Conservation (phyloP, 2,113 vertebrate genomes). For the Tetraodon nigroviridis region DNA sequence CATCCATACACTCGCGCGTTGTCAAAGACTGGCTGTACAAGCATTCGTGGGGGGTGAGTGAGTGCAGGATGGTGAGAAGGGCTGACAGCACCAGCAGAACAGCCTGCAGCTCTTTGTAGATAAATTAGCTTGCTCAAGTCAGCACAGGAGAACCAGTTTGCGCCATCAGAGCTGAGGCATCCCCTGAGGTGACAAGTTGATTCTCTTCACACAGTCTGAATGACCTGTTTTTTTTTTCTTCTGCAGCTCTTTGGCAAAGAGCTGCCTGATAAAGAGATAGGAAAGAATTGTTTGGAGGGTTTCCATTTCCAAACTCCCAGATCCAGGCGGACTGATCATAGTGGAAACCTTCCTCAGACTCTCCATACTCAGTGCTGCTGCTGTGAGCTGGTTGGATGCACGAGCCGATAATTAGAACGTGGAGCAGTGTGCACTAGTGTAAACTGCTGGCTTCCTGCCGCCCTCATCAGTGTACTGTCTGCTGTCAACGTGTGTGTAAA, state of each 20-base stretch:
- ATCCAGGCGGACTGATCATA: too few relatives aligned
- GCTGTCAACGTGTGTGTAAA: background rate
- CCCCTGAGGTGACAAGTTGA: conserved; percentile 53
- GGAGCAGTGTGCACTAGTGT: background rate
- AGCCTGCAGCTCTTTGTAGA: conserved; percentile 43
- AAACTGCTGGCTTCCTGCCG: background rate
- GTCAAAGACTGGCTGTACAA: background rate
- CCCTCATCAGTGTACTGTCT: background rate
- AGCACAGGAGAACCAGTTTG: conserved; percentile 47
- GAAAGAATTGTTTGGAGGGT: too few relatives aligned
- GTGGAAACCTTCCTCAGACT: too few relatives aligned
- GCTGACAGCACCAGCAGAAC: conserved; percentile 53
- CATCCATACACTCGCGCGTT: conserved; percentile 6
- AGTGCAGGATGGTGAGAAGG: conserved; percentile 37
- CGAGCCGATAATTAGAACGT: background rate
- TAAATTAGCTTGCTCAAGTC: conserved; percentile 49
- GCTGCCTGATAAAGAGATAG: too few relatives aligned
- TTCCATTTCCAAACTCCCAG: too few relatives aligned
- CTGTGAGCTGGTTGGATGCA: background rate
- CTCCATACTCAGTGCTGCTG: too few relatives aligned
- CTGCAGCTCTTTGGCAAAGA: background rate
- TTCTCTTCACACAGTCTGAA: conserved; percentile 51
- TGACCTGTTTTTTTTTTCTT: conserved; percentile 23
- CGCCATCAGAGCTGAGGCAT: conserved; percentile 22
- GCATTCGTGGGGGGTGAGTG: background rate